A percentile compares a stretch with the other conserved stretches of the same genome.
These are phyloP conservation scores for Heliothis subflexa DNA, from an alignment of 1,140 invertebrate genomes.

Conservation along the genomic window DNA sequence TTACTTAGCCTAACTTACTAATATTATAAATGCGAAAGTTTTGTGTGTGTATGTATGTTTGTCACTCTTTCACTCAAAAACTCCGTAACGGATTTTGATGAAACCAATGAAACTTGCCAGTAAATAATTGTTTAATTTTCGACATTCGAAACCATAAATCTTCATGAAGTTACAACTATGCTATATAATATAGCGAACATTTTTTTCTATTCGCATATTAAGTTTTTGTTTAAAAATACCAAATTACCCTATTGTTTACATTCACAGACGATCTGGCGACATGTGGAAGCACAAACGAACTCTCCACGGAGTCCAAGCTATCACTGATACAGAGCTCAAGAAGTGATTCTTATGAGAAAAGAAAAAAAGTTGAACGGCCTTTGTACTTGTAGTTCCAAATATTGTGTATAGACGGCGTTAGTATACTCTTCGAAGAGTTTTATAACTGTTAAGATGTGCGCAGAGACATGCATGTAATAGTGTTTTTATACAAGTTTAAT, in stretches of 20 bases:
- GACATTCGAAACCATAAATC: no score
- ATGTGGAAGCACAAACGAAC: conserved; percentile 84
- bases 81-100: no score
- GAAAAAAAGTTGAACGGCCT: background rate
- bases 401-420: conserved; percentile 17
- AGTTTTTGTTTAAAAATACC: no score
- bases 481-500: background rate
- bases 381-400: background rate
- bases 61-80: no score
- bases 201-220: no score
- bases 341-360: conserved; percentile 31
- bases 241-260: background rate
- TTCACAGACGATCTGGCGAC: conserved; percentile 76
- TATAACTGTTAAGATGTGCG: background rate
- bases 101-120: no score
- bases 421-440: background rate
- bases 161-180: no score
- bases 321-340: conserved; percentile 39
- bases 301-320: conserved; percentile 67
- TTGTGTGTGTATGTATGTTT: no score
- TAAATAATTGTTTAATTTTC: no score
- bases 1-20: no score
- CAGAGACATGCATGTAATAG: conserved; percentile 24
- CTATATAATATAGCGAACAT: no score
- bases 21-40: no score